Conservation (phyloP, 1,140 invertebrate genomes). For the Hypsibius dujardini region DNA sequence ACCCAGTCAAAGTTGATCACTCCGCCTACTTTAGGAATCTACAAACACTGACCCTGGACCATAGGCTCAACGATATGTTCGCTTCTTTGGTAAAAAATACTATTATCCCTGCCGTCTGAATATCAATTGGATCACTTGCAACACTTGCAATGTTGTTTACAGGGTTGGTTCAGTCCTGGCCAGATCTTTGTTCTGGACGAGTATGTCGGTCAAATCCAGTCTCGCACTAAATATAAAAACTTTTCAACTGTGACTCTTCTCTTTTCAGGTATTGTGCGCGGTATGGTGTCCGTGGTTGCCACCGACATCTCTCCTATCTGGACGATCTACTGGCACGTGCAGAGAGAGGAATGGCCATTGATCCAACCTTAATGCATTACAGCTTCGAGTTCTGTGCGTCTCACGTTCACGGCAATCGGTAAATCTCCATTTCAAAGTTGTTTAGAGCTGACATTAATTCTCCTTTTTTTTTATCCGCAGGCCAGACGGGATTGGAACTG, state of each 20-base stretch:
- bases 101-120: no score
- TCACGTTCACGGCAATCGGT: slow-evolving; percentile 93
- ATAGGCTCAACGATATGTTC: slow-evolving; percentile 85
- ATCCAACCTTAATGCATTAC: slow-evolving; percentile 91
- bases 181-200: slow-evolving; percentile 96
- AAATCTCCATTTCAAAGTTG: slow-evolving; percentile 27
- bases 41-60: slow-evolving; percentile 80
- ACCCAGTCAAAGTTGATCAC: slow-evolving; percentile 91
- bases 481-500: slow-evolving; percentile 92
- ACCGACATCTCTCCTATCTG: no score
- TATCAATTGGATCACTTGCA: no score
- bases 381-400: slow-evolving; percentile 94
- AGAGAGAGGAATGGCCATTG: slow-evolving; percentile 81
- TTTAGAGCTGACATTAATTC: slow-evolving; percentile 15
- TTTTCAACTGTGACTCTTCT: no score
- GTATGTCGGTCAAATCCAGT: no score
- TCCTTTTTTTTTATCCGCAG: slow-evolving; percentile 38
- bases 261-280: no score
- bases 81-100: slow-evolving; percentile 82
- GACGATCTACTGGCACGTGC: slow-evolving; percentile 82
- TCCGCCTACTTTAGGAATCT: slow-evolving; percentile 72
- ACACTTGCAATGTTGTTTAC: no score
- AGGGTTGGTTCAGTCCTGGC: slow-evolving; percentile 98
- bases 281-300: no score
- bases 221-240: no score